Evolutionary conservation across 2,113 vertebrate species (phyloP), one percentile per base, ranked within the genome.

Genomic region (Tychaedon coryphoeus): DNA sequence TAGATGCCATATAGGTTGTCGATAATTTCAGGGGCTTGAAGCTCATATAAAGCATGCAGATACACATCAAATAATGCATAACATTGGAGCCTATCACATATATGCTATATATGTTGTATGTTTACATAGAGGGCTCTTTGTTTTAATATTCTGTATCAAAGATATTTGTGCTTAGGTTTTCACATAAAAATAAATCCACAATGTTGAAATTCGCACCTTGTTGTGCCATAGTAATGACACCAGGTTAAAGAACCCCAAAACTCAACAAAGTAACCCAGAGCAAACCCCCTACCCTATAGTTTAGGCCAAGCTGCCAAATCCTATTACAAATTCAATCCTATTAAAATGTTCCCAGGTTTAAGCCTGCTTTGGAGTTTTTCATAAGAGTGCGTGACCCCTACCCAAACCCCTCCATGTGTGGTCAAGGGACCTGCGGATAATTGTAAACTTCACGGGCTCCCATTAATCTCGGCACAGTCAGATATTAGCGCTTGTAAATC

Each of bases 401-500:
- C 97, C 97, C 97, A 98, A 98, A 98, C 97, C 97, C 98, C 98
- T 98, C 97, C 98, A 98, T 98, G 98, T 98, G 98, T 98, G 98
- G 98, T 97, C 98, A 98, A 98, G 96, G 96, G 97, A 98, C 97
- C 98, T 97, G 97, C 95, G 94, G 97, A 98, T 98, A 98, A 98
- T 98, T 98, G 97, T 98, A 98, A 98, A 98, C 98, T 98, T 97
- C 97, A 97, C 97, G 97, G 97, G 97, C 97, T 98, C 97, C 98
- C 97, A 98, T 98, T 98, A 98, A 98, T 98, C 98, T 98, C 82
- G 83, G 80, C 98, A 98, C 98, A 98, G 98, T 97, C 98, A 98
- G 98, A 98, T 98, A 98, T 98, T 98, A 98, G 98, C 96, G 97
- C 98, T 98, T 98, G 98, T 98, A 98, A 98, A 98, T 98, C 98